Evolutionary conservation across 2,888 invertebrate species (phyloP), one percentile per base, ranked within the genome.

Genomic region (Hirtodrosophila duncani): DNA sequence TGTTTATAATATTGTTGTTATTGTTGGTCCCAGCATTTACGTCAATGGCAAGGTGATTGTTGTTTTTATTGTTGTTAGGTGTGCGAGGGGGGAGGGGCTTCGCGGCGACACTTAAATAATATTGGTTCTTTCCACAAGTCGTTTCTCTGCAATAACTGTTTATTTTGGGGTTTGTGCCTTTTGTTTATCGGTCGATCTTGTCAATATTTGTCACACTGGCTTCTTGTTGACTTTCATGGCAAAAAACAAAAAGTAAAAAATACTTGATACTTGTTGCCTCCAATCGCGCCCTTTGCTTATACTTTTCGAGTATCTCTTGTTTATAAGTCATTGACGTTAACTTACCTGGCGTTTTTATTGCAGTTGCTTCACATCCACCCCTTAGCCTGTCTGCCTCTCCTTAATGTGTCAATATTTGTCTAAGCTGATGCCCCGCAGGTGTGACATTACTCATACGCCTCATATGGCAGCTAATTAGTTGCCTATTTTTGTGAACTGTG

Each of bases 181-280:
- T 58, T 18, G 20, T 11, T 33, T 66, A 63, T 79, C 70, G 31
- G 34, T 49, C 61, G 79, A 67, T 63, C 67, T 62, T 59, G 72
- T 72, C 80, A 72, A 72, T 77, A 75, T 75, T 75, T 78, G 74
- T 51, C 51, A 70, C 67, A 75, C 77, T 78, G n/a, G n/a, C n/a
- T 69, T 75, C 63, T 56, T 79, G 60, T 75, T 75, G 71, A 61
- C 27, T 45, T 52, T 69, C n/a, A 67, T 67, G 53, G 64, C 67
- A 43, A 59, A 64, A 62, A 57, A 55, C 11, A 24, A 29, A 38
- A n/a, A n/a, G n/a, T n/a, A n/a, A n/a, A n/a, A n/a, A n/a, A n/a
- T n/a, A n/a, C n/a, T n/a, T n/a, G n/a, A n/a, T n/a, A n/a, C n/a
- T n/a, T n/a, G n/a, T n/a, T n/a, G n/a, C n/a, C n/a, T n/a, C n/a